phyloP scores from a whole-genome alignment of 1,140 invertebrate genomes.

The Mycetomoellerius zeteki region DNA sequence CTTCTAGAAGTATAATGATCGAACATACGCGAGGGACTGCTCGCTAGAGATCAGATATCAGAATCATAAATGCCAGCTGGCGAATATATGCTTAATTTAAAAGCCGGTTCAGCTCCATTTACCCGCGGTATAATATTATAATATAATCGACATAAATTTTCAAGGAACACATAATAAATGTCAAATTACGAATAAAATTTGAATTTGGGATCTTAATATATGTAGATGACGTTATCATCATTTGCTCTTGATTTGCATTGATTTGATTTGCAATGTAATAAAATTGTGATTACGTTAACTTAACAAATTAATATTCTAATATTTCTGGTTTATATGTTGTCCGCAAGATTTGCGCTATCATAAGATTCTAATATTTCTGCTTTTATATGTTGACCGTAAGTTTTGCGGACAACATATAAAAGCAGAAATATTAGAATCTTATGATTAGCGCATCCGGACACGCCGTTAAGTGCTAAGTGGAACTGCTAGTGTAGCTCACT shows the following conservation, averaged over 20 bases:
- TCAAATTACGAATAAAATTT: slow-evolving; percentile 7
- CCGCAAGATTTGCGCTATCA: not conserved
- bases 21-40: not conserved
- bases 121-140: slow-evolving; percentile 13
- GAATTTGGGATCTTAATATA: slow-evolving; percentile 3
- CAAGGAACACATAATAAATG: slow-evolving; percentile 2
- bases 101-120: slow-evolving; percentile 8
- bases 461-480: slow-evolving; percentile 23
- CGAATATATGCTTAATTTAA: slow-evolving; percentile 5
- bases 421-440: not conserved
- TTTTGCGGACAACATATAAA: not conserved
- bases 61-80: slow-evolving; percentile 26
- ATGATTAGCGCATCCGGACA: slow-evolving; percentile 15
- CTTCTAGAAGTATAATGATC: slow-evolving; percentile 20
- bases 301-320: not conserved
- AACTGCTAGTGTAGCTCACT: slow-evolving; percentile 15
- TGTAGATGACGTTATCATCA: not conserved
- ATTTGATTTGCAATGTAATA: slow-evolving; percentile 21
- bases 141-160: slow-evolving; percentile 1
- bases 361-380: not conserved
- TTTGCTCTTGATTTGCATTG: slow-evolving; percentile 27
- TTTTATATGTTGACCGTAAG: not conserved
- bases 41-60: not conserved
- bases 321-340: not conserved
- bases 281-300: slow-evolving; percentile 13